Evolutionary conservation across 2,888 invertebrate species (phyloP), one percentile per base, ranked within the genome.

Genomic region (Camponotus fellah): DNA sequence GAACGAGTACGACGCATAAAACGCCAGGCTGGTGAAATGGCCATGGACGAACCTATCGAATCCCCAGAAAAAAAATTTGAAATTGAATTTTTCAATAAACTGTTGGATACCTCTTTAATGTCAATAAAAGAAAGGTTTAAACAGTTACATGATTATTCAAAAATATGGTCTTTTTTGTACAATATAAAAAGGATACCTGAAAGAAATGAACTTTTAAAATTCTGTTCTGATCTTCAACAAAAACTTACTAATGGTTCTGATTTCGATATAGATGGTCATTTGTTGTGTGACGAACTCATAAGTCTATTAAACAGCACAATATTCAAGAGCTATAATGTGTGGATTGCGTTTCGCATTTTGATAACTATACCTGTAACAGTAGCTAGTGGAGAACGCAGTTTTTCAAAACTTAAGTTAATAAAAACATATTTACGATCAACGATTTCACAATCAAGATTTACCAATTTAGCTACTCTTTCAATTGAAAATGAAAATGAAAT

Each of bases 11-110:
- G n/a, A n/a, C n/a, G n/a, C n/a, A n/a, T n/a, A n/a, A n/a, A n/a
- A n/a, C n/a, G n/a, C n/a, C n/a, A n/a, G n/a, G n/a, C n/a, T n/a
- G n/a, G n/a, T n/a, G n/a, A n/a, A n/a, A n/a, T n/a, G 87, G 90
- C 86, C 37, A 84, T 72, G 76, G 89, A 92, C 87, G 87, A 92
- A 72, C 88, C 91, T 79, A 77, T 77, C 37, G 65, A 46, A 64
- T 83, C 72, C 34, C 76, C 83, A 53, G 80, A 76, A 58, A 80
- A 86, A 43, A 69, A 76, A 46, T 83, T 86, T 68, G 53, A 66
- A 82, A 80, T 83, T 86, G 62, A 81, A 82, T 66, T 87, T 56
- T 86, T 86, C 43, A 76, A 85, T 72, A 46, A 65, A 65, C 46
- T 87, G 46, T 60, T 87, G 81, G 87, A 87, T 80, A 76, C 76